Evolutionary conservation across 2,888 invertebrate species (phyloP).

Genomic region (Agrochola litura): DNA sequence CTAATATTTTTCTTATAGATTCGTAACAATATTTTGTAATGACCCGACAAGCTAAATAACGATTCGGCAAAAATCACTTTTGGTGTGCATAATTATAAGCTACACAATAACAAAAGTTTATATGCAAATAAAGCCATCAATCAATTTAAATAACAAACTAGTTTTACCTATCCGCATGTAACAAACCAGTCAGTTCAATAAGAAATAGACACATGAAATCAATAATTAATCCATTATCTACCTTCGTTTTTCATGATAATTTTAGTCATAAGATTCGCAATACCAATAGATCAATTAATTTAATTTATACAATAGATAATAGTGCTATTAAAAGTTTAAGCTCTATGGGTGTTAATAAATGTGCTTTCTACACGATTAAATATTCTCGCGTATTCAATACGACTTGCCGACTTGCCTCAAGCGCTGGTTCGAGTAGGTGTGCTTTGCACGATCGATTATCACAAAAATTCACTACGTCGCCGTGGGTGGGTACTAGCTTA

Average conservation of each 20-base stretch:
- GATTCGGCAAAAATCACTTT: neutral
- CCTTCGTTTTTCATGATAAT: constrained; percentile 22
- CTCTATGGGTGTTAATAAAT: constrained; percentile 45
- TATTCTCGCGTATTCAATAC: constrained; percentile 66
- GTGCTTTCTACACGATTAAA: constrained; percentile 51
- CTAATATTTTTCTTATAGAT: constrained; percentile 13
- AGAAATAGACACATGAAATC: constrained; percentile 53
- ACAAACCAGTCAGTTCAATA: constrained; percentile 29
- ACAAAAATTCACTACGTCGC: constrained; percentile 59
- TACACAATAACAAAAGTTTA: neutral
- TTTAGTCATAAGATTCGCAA: constrained; percentile 24
- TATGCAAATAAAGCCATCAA: constrained; percentile 16
- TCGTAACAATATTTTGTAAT: constrained; percentile 6
- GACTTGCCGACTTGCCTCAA: constrained; percentile 62
- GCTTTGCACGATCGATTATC: constrained; percentile 68
- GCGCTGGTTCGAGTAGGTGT: constrained; percentile 62
- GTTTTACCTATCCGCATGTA: constrained; percentile 17
- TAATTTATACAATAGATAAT: constrained; percentile 35
- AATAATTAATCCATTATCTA: constrained; percentile 35
- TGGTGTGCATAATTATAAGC: neutral
- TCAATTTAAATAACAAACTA: constrained; percentile 25
- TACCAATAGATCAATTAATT: constrained; percentile 33
- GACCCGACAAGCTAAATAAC: neutral
- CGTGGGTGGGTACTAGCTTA: constrained; percentile 65
- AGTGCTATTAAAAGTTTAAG: constrained; percentile 32